Evolutionary conservation across 2,888 invertebrate species (phyloP), one percentile per base, ranked within the genome.

Genomic region (Acleris cristana): DNA sequence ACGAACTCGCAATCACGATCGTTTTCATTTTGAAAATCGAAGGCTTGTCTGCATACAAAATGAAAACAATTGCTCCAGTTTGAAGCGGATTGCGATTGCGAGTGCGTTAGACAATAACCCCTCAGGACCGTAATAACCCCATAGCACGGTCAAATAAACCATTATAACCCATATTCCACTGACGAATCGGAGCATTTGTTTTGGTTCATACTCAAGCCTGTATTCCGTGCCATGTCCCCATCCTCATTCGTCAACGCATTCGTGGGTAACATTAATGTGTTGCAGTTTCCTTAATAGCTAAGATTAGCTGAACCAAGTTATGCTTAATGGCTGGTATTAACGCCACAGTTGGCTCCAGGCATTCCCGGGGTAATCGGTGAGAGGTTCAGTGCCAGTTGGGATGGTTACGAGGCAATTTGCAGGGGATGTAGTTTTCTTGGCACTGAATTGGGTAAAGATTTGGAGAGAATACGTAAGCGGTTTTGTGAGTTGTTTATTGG

Each of bases 231-330:
- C 18, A 1, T n/a, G 7, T 48, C 48, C n/a, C 18, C 48, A 18
- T 48, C 40, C 10, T 48, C 16, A 48, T 48, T 48, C 48, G 14
- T 48, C 18, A 48, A n/a, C 48, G 16, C 45, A 48, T 16, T 18
- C n/a, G 48, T 48, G 6, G 16, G 16, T n/a, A 1, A 18, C 19
- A 48, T 12, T 58, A 58, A 58, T 58, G 45, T 21, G 26, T 18
- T 45, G 48, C 58, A 58, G 58, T 58, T 55, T 58, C 58, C 23
- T 23, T 48, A 58, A 58, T 58, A 18, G 16, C 48, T 10, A 2
- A 48, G 58, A 58, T 58, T 58, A 58, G 58, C 26, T 26, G 14
- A 21, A 26, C 18, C 45, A n/a, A 58, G 45, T 58, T 58, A 45
- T 48, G 26, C 45, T 48, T 48, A 58, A 58, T 58, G 48, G 23